phyloP scores from a whole-genome alignment of 2,888 invertebrate genomes.

The Trichopoda pennipes region DNA sequence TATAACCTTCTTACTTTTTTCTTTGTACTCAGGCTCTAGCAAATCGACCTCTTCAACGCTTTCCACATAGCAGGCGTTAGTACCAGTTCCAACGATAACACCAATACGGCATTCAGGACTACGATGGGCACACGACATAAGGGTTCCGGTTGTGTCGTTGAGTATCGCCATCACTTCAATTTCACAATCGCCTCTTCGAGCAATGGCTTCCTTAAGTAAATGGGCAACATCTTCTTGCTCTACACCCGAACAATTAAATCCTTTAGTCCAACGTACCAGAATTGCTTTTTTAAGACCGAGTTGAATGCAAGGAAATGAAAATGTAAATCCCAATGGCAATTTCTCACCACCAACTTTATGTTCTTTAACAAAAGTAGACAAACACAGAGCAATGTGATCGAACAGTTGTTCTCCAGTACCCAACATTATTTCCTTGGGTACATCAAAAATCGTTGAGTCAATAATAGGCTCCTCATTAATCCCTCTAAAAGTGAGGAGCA shows the following conservation, averaged over 20 bases:
- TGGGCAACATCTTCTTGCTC: conserved; percentile 94
- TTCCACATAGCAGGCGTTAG: conserved; percentile 97
- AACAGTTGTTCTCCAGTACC: conserved; percentile 93
- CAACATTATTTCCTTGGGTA: conserved; percentile 95
- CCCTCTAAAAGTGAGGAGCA: conserved; percentile 90
- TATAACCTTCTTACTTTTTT: conserved; percentile 86
- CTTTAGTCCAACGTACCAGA: conserved; percentile 96
- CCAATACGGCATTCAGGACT: conserved; percentile 90
- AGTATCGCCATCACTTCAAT: conserved; percentile 94
- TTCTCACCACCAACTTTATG: conserved; percentile 86
- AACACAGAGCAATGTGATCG: conserved; percentile 96
- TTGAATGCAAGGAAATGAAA: conserved; percentile 95
- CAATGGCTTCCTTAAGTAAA: conserved; percentile 92
- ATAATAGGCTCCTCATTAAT: conserved; percentile 90
- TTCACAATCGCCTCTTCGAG: conserved; percentile 89
- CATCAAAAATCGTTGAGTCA: conserved; percentile 97
- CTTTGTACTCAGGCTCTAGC: conserved; percentile 84
- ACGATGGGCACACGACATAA: conserved; percentile 95
- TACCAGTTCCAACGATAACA: conserved; percentile 89
- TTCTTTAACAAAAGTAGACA: conserved; percentile 92
- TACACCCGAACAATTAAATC: conserved; percentile 94
- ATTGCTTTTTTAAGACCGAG: conserved; percentile 91
- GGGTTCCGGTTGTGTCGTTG: conserved; percentile 95
- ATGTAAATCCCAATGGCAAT: conserved; percentile 96
- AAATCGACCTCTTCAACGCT: conserved; percentile 89